Evolutionary conservation across 1,140 invertebrate genomes (phyloP), one percentile per base, ranked within the genome.

Genomic region (Cydia pomonella): DNA sequence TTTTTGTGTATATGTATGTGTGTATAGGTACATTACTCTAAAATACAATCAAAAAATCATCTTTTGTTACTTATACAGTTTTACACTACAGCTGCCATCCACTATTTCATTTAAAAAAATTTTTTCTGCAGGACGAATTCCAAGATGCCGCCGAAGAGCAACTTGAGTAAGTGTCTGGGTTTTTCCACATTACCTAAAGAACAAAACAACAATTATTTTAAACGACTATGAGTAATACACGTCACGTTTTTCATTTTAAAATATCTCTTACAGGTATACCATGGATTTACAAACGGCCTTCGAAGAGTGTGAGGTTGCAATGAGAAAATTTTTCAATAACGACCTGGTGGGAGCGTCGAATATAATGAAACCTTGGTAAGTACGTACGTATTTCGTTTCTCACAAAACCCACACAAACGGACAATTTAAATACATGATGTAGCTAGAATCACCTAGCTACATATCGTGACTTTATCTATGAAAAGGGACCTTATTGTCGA

Each of bases 291-390:
- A 80, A 6, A 62, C 76, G 12, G 83, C 90, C 1, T 81, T 92
- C 50, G 79, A 77, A 6, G 87, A 92, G 47, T 92, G 88, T 63
- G 82, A 87, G 64, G 23, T 76, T 18, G 89, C 90, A 0, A 83
- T 92, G 12, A 81, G 80, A 18, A 84, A 78, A 50, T 92, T 92
- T 74, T 89, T 92, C 71, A 89, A 86, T 71, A 92, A 92, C 63
- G 84, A 90, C 74, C 72, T 92, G 2, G 73, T 79, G 7, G 83
- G 83, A 9, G 90, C 90, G 5, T 82, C 84, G 72, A 73, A 79
- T 7, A 79, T 92, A 2, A 92, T 91, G 88, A 81, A 80, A 50
- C 84, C 87, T 6, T 86, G 88, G 90, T 92, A 78, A 81, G 87
- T 53, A 50, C 25, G 41, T 0, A 44, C 41, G 12, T 44, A 44